A percentile compares a stretch with the other conserved stretches of the same genome.
Evolutionary conservation across 2,888 invertebrate genomes (phyloP).

Genomic region (Apamea epomidion): DNA sequence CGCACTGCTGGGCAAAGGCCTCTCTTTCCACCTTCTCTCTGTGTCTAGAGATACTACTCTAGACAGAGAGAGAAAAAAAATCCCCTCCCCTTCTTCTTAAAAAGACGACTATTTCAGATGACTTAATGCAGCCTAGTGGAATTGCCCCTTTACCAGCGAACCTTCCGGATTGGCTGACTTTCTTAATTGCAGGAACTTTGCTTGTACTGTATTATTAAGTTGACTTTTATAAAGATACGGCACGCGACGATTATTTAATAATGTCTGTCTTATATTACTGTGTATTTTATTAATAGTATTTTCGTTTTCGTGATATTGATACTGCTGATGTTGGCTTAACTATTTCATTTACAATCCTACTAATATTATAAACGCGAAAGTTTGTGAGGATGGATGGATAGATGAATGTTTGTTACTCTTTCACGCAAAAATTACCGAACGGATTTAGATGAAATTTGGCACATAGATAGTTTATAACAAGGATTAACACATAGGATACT

Average conservation of each 20-base stretch:
- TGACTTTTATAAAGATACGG: conserved; percentile 6
- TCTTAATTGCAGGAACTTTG: conserved; percentile 23
- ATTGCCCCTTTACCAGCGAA: background rate
- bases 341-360: too few species aligned
- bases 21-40: too few species aligned
- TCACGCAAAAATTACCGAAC: too few species aligned
- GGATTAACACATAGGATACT: too few species aligned
- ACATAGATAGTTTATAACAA: too few species aligned
- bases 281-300: background rate
- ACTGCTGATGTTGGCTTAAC: too few species aligned
- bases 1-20: too few species aligned
- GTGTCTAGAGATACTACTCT: too few species aligned
- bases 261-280: background rate
- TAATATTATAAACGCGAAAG: too few species aligned
- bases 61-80: fast-evolving
- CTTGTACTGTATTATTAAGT: background rate
- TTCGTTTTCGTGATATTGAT: background rate
- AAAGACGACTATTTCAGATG: background rate
- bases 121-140: background rate
- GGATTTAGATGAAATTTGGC: too few species aligned
- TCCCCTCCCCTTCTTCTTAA: background rate
- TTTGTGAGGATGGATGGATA: too few species aligned
- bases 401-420: too few species aligned
- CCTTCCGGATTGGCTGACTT: conserved; percentile 41
- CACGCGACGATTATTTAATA: conserved; percentile 16